Base-by-base conservation (phyloP, 64 coral and sea anemone species). In the Catalaphyllia jardinei region DNA sequence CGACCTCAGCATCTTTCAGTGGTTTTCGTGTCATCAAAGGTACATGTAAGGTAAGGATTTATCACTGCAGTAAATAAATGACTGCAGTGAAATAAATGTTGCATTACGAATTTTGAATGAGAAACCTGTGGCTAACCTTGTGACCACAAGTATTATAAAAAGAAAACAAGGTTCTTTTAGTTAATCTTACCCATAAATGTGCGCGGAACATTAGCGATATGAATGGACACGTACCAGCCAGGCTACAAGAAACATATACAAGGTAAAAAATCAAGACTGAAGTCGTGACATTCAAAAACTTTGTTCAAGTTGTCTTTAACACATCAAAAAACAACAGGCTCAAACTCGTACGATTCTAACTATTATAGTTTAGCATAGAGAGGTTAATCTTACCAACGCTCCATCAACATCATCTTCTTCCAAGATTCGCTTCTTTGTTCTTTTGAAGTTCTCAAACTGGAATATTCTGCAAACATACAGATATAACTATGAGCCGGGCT, bases 371-470 rank as follows among this genome's bases (percentile, higher is more conserved):
- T 5, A 46, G 42, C 7, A 46, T 13, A 57, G 54, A 57, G n/a
- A 28, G 11, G n/a, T 28, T n/a, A 29, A 59, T 64, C 91, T 22
- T 93, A 95, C 96, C 93, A 93, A 60, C 65, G 96, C 96, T 29
- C 93, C 96, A 80, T 95, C 93, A 6, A 90, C 86, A 10, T 91
- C 86, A 60, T 95, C 96, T 86, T 89, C 94, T 74, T 71, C 62
- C 86, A 98, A 62, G 19, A 98, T 86, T 25, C 93, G 85, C 82
- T 95, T 95, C 89, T 94, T 95, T 24, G 96, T 98, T 88, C 96
- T 92, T 74, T 94, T 89, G 71, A 98, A 98, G 75, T 93, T 95
- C 71, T 98, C 87, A 80, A 98, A 98, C 85, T 98, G 96, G 50
- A 98, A 98, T 79, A 98, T 95, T 74, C 96, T 98, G 88, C 24